Percentiles rank a stretch among this genome's conserved stretches.
Evolutionary conservation across 2,797 vertebrate species (phyloP).

Genomic region (Mus spretus): DNA sequence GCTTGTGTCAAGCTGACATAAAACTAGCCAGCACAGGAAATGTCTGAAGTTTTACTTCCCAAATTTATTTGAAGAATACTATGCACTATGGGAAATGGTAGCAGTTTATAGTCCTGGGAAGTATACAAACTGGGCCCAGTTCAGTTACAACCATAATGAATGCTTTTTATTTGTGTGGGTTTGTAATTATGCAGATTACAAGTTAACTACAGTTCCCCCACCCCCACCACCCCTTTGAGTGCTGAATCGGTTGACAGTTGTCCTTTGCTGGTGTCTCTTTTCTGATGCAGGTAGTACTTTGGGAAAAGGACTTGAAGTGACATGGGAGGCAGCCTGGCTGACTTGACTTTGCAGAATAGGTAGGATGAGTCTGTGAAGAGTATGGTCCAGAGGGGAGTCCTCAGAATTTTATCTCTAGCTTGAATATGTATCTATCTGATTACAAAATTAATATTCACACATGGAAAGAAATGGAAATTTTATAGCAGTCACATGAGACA

Average conservation of each 20-base stretch:
- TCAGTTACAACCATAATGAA: conserved; percentile 54
- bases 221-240: background rate
- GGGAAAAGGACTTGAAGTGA: conserved; percentile 1
- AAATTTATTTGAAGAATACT: conserved; percentile 65
- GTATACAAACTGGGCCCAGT: conserved; percentile 55
- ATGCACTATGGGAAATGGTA: conserved; percentile 25
- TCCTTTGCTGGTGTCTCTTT: background rate
- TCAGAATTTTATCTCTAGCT: conserved; percentile 12
- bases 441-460: conserved; percentile 45
- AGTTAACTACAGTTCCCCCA: conserved; percentile 1
- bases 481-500: background rate
- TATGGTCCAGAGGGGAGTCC: background rate
- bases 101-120: background rate
- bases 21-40: background rate
- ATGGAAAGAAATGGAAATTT: conserved; percentile 11
- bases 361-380: background rate
- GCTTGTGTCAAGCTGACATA: background rate
- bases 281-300: background rate
- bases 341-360: background rate
- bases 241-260: conserved; percentile 45
- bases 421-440: background rate
- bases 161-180: conserved; percentile 17
- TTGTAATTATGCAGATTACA: conserved; percentile 72
- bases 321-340: conserved; percentile 17
- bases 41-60: conserved; percentile 34